Percentiles rank a stretch among this genome's conserved stretches.
Evolutionary conservation across 2,113 vertebrate genomes (phyloP).

Genomic region (Mionectes macconnelli): DNA sequence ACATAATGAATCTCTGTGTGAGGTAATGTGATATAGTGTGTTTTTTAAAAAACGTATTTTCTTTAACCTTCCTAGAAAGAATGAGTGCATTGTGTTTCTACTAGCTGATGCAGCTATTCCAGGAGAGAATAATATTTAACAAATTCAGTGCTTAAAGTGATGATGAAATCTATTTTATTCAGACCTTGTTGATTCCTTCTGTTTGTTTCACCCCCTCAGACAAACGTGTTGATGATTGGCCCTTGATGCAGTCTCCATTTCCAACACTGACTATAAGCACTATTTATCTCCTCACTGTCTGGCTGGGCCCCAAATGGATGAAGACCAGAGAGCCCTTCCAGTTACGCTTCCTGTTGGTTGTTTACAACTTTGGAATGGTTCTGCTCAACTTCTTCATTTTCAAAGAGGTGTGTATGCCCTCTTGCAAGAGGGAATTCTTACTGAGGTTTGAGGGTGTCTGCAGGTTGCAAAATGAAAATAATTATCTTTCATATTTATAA

Average conservation of each 20-base stretch:
- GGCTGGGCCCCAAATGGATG: slow-evolving; percentile 98
- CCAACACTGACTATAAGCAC: slow-evolving; percentile 93
- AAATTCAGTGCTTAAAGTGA: background rate
- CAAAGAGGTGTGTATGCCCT: slow-evolving; percentile 85
- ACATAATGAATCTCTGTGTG: background rate
- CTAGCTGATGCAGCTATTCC: background rate
- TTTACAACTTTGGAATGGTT: slow-evolving; percentile 99
- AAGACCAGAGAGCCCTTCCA: slow-evolving; percentile 93
- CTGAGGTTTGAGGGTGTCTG: background rate
- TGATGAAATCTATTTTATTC: background rate
- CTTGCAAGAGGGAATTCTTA: background rate
- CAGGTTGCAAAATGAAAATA: background rate
- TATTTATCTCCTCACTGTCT: slow-evolving; percentile 94
- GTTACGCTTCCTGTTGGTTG: slow-evolving; percentile 90
- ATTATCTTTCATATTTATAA: background rate
- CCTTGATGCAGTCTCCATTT: slow-evolving; percentile 92
- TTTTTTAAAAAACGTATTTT: background rate
- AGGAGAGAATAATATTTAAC: background rate
- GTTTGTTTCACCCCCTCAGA: slow-evolving; percentile 76
- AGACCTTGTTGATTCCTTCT: background rate
- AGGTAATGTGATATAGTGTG: background rate
- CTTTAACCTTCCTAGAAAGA: background rate
- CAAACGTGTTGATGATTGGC: slow-evolving; percentile 97
- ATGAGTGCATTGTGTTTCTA: background rate
- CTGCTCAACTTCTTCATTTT: slow-evolving; percentile 98